A percentile compares a stretch with the other conserved stretches of the same genome.
Evolutionary conservation across 2,797 vertebrate genomes (phyloP).

Genomic region (Zenarchopterus dispar): DNA sequence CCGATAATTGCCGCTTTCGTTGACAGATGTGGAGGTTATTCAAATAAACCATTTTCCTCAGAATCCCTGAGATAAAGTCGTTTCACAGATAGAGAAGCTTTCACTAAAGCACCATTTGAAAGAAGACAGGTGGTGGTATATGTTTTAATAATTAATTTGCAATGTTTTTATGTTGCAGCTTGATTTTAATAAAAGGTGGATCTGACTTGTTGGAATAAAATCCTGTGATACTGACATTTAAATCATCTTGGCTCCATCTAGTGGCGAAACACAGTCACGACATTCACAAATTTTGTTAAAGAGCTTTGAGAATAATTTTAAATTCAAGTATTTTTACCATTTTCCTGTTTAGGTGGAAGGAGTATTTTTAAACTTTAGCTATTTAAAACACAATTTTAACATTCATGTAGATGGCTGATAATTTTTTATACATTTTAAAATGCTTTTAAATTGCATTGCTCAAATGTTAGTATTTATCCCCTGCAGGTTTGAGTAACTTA

Average conservation of each 20-base stretch:
- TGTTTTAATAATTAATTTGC: background rate
- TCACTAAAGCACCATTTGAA: background rate
- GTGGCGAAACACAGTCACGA: background rate
- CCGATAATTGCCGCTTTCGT: background rate
- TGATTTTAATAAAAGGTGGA: background rate
- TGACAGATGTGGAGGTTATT: slow-evolving; percentile 2
- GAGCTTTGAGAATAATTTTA: too few species aligned
- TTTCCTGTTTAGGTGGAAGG: too few species aligned
- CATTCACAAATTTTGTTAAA: background rate
- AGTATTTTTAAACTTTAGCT: too few species aligned
- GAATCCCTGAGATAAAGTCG: background rate
- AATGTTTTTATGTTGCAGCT: background rate
- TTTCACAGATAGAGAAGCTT: background rate
- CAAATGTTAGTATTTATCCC: too few species aligned
- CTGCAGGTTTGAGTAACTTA: too few species aligned
- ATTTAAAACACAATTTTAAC: too few species aligned
- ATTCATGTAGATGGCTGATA: too few species aligned
- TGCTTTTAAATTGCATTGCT: too few species aligned
- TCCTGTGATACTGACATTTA: background rate
- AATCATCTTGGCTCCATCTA: slow-evolving; percentile 38
- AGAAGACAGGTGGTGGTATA: background rate
- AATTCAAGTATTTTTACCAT: too few species aligned
- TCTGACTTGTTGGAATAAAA: background rate
- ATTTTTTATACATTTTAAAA: too few species aligned
- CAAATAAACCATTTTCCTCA: too few species aligned